Evolutionary conservation across 2,113 vertebrate species (phyloP).

Genomic region (Pogonocichla stellata): DNA sequence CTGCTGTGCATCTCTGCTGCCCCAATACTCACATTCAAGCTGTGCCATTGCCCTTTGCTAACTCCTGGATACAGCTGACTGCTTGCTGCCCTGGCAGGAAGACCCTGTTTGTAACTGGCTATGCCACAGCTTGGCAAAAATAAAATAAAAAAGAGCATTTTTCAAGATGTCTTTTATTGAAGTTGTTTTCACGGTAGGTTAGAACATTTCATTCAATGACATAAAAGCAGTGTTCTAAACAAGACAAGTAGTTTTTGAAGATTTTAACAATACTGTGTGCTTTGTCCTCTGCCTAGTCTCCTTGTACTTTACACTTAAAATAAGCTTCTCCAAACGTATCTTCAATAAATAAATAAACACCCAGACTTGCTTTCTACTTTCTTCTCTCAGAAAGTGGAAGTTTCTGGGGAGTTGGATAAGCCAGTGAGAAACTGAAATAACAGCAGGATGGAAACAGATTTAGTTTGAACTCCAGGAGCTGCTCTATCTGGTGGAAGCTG

Average conservation of each 20-base stretch:
- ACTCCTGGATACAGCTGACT: neutral
- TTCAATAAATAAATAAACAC: neutral
- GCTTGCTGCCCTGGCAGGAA: neutral
- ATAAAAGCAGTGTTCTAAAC: neutral
- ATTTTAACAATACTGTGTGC: neutral
- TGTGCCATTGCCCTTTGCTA: neutral
- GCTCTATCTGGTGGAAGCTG: constrained; percentile 2
- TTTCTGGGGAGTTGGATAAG: neutral
- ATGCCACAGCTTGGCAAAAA: neutral
- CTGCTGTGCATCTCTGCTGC: neutral
- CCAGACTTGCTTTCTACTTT: neutral
- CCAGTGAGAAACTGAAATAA: neutral
- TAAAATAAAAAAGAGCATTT: neutral
- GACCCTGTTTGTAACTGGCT: neutral
- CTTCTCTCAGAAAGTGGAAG: neutral
- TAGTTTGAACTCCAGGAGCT: constrained; percentile 1
- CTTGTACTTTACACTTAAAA: neutral
- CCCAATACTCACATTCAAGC: rapidly evolving
- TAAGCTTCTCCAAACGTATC: neutral
- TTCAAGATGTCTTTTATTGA: neutral
- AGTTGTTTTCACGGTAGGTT: neutral
- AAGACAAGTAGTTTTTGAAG: neutral
- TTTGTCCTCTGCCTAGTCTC: neutral
- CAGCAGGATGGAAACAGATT: constrained; percentile 14
- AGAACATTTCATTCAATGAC: neutral